phyloP scores from a whole-genome alignment of 1,140 invertebrate genomes.

The Leptopilina clavipes region DNA sequence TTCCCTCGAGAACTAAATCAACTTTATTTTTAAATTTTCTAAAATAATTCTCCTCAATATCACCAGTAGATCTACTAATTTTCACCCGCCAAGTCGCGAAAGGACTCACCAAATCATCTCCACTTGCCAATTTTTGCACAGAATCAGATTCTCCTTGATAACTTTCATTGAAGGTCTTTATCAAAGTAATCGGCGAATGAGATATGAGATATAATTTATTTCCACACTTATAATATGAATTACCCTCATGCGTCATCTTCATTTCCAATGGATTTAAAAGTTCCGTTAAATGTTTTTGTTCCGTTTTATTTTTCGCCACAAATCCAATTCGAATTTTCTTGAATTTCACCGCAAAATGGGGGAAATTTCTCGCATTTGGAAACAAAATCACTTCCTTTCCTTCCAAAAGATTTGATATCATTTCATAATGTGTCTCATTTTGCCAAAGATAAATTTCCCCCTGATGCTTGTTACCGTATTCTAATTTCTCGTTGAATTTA shows the following conservation, averaged over 20 bases:
- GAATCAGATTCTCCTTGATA: conserved; percentile 4
- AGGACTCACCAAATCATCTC: not conserved
- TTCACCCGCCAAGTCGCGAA: not conserved
- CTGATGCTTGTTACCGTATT: not conserved
- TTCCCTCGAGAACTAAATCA: not conserved
- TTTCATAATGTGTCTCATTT: not conserved
- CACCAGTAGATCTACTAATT: not conserved
- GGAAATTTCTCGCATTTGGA: not conserved
- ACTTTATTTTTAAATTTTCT: not conserved
- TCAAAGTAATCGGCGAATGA: not conserved
- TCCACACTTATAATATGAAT: not conserved
- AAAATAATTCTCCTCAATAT: not conserved
- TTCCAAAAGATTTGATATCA: not conserved
- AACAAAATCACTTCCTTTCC: not conserved
- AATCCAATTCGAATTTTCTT: conserved; percentile 1
- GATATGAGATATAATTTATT: not conserved
- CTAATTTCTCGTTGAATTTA: not conserved
- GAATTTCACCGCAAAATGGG: not conserved
- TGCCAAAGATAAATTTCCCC: not conserved
- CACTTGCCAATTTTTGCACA: conserved; percentile 1
- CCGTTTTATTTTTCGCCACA: not conserved
- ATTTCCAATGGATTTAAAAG: not conserved
- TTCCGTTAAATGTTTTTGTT: not conserved
- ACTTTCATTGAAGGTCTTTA: not conserved
- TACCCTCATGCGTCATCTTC: not conserved